phyloP scores from a whole-genome alignment of 2,113 vertebrate genomes.

The Lophochroa leadbeateri region DNA sequence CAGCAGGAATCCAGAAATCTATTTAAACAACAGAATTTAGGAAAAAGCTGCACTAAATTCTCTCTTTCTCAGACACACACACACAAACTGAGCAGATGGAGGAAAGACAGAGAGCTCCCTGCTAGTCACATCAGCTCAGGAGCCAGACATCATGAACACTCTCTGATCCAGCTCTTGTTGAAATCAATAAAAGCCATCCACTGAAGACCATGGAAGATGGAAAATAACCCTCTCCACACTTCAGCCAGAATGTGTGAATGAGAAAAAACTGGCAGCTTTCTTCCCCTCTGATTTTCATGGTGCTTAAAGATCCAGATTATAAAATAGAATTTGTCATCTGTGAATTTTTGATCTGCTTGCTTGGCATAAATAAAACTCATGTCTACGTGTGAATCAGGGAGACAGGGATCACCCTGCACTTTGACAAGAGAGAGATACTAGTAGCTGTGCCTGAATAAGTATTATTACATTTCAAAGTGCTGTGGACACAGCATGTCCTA shows the following conservation, averaged over 20 bases:
- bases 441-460: not conserved
- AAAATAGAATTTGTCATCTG: not conserved
- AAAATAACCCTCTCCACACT: not conserved
- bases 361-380: slow-evolving; percentile 17
- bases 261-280: not conserved
- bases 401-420: not conserved
- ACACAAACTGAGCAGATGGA: not conserved
- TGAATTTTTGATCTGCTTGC: slow-evolving; percentile 11
- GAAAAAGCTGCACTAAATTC: not conserved
- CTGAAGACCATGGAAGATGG: not conserved
- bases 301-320: not conserved
- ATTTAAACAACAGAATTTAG: not conserved
- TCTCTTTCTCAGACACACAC: not conserved
- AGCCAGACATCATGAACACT: not conserved
- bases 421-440: not conserved
- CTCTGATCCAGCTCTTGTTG: slow-evolving; percentile 1
- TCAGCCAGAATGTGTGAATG: slow-evolving; percentile 10
- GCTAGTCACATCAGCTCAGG: slow-evolving; percentile 26
- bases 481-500: not conserved
- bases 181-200: not conserved
- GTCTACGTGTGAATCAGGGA: slow-evolving; percentile 10
- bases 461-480: not conserved
- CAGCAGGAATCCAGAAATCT: not conserved
- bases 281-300: slow-evolving; percentile 5
- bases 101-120: not conserved